phyloP scores from a whole-genome alignment of 2,113 vertebrate genomes.

The Chlamydotis undulata region DNA sequence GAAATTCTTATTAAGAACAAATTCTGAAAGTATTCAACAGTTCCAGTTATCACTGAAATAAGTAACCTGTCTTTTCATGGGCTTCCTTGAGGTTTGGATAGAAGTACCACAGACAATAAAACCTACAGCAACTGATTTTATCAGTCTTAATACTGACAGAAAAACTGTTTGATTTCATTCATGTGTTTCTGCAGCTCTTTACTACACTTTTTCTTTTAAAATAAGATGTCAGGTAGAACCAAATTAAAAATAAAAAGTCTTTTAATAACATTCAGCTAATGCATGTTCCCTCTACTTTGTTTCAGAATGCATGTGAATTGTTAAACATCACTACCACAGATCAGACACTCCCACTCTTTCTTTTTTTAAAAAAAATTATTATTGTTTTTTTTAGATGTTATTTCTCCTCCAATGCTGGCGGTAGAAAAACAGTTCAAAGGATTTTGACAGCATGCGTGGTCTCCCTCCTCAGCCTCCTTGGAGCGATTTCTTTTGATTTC shows the following conservation, averaged over 20 bases:
- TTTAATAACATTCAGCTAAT: background rate
- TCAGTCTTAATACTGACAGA: background rate
- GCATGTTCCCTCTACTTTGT: background rate
- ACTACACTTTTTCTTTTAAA: background rate
- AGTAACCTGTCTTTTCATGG: background rate
- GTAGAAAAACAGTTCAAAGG: slow-evolving; percentile 74
- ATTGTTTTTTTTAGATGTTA: slow-evolving; percentile 49
- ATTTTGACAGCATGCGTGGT: slow-evolving; percentile 78
- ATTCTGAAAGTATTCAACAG: background rate
- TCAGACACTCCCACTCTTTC: background rate
- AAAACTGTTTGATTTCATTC: background rate
- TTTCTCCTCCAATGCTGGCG: slow-evolving; percentile 16
- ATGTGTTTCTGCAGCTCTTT: background rate
- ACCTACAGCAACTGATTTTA: background rate
- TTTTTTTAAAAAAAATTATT: no score
- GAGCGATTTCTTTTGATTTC: slow-evolving; percentile 78
- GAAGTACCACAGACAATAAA: background rate
- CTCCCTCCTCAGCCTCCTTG: slow-evolving; percentile 81
- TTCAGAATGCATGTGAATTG: background rate
- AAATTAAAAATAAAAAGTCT: no score
- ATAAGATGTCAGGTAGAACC: background rate
- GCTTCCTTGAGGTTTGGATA: background rate
- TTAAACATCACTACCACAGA: background rate
- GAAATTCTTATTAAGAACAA: background rate
- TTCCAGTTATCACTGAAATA: background rate